Conservation (phyloP, 2,888 invertebrate genomes). For the Epinotia bilunana region DNA sequence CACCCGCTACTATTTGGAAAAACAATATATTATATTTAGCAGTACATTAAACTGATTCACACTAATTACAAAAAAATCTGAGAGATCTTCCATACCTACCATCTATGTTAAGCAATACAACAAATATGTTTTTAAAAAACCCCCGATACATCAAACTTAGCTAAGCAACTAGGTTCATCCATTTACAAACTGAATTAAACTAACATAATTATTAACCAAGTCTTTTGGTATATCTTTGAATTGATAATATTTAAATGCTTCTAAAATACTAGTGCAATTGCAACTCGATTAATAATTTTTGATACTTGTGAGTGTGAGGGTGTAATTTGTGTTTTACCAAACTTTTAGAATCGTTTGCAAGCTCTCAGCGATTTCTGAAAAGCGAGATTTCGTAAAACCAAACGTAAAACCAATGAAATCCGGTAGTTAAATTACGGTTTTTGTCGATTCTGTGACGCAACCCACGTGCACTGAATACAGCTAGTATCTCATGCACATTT, state of each 20-base stretch:
- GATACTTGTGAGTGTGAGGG: slow-evolving; percentile 71
- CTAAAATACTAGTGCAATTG: slow-evolving; percentile 59
- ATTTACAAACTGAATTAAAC: too few relatives aligned
- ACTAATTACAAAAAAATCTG: too few relatives aligned
- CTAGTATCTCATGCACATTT: slow-evolving; percentile 86
- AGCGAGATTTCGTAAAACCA: slow-evolving; percentile 66
- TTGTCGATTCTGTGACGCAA: slow-evolving; percentile 75
- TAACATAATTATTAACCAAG: too few relatives aligned
- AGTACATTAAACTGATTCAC: too few relatives aligned
- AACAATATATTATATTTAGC: too few relatives aligned
- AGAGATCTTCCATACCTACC: too few relatives aligned
- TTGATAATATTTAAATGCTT: background rate
- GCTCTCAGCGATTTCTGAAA: slow-evolving; percentile 65
- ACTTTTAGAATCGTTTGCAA: slow-evolving; percentile 71
- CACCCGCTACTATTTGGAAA: background rate
- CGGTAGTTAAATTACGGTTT: slow-evolving; percentile 63
- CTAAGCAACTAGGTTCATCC: too few relatives aligned
- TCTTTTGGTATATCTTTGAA: too few relatives aligned
- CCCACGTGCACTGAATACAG: slow-evolving; percentile 82
- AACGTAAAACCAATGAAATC: slow-evolving; percentile 60
- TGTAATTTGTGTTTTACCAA: slow-evolving; percentile 76
- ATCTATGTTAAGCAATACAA: too few relatives aligned
- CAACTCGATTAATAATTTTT: slow-evolving; percentile 64
- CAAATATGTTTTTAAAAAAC: too few relatives aligned
- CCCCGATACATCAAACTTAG: too few relatives aligned